Conservation (phyloP, 2,888 invertebrate species). For the Cyrtodaria siliqua region DNA sequence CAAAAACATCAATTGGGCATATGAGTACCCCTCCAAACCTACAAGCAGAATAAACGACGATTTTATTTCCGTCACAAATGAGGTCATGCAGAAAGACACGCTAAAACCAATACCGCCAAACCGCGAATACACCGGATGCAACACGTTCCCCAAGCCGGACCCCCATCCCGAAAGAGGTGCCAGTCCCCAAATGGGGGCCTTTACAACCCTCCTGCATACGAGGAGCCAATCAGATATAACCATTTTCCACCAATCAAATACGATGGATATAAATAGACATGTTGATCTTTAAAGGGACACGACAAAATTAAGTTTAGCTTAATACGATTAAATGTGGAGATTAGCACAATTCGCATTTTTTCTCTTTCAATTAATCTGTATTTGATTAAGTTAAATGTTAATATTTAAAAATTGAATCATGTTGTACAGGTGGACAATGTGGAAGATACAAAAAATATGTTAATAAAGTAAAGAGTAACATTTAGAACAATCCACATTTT, state of each 20-base stretch:
- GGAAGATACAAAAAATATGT: no score
- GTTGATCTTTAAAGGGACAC: no score
- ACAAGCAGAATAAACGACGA: conserved; percentile 77
- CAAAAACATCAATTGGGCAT: conserved; percentile 81
- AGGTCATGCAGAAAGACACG: conserved; percentile 79
- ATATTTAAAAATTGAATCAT: no score
- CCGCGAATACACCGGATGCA: conserved; percentile 73
- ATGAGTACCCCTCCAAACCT: conserved; percentile 81
- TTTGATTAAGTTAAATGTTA: no score
- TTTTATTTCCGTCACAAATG: conserved; percentile 78
- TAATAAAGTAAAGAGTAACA: no score
- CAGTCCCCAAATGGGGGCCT: conserved; percentile 83
- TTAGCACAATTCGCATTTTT: no score
- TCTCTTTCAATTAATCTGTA: no score
- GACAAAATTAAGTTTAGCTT: no score
- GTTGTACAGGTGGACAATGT: no score
- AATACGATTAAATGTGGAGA: no score
- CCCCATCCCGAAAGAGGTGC: conserved; percentile 80
- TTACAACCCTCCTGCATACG: conserved; percentile 82
- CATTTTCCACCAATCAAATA: conserved; percentile 87
- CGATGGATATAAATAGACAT: conserved; percentile 70
- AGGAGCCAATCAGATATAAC: conserved; percentile 80
- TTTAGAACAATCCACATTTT: no score
- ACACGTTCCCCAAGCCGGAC: conserved; percentile 73
- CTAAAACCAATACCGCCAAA: conserved; percentile 78